Evolutionary conservation across 2,888 invertebrate genomes (phyloP).

Genomic region (Actias luna): DNA sequence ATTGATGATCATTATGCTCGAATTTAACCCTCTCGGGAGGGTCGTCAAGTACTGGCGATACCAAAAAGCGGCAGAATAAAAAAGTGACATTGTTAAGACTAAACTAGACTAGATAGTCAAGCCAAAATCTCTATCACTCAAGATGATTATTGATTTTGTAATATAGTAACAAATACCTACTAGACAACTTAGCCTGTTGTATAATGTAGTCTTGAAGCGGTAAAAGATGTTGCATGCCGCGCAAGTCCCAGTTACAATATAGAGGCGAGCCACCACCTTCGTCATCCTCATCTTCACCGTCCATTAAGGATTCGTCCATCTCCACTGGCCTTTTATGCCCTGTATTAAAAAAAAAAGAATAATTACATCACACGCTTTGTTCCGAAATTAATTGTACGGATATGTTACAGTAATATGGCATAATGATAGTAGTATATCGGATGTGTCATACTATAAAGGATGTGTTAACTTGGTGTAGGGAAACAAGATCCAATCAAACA

Average conservation of each 20-base stretch:
- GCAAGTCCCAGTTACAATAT: conserved; percentile 87
- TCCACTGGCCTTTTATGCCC: conserved; percentile 66
- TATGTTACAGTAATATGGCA: too few species aligned
- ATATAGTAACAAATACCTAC: conserved; percentile 53
- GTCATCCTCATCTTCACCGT: conserved; percentile 79
- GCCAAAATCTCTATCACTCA: too few species aligned
- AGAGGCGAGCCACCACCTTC: conserved; percentile 84
- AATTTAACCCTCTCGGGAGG: too few species aligned
- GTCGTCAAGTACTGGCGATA: too few species aligned
- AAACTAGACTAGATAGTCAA: too few species aligned
- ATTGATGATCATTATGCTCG: too few species aligned
- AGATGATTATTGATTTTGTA: background rate
- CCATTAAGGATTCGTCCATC: conserved; percentile 49
- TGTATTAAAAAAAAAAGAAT: conserved; percentile 27
- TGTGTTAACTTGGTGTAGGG: too few species aligned
- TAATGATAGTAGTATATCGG: too few species aligned
- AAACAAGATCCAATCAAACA: too few species aligned
- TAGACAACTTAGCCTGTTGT: conserved; percentile 90
- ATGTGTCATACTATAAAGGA: background rate
- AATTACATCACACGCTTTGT: background rate
- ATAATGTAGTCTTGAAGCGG: conserved; percentile 94
- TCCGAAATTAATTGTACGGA: too few species aligned
- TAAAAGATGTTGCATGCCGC: conserved; percentile 87
- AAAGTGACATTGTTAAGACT: too few species aligned
- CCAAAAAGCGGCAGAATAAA: too few species aligned